Conservation (phyloP, 2,888 invertebrate genomes). For the Drosophila anceps region DNA sequence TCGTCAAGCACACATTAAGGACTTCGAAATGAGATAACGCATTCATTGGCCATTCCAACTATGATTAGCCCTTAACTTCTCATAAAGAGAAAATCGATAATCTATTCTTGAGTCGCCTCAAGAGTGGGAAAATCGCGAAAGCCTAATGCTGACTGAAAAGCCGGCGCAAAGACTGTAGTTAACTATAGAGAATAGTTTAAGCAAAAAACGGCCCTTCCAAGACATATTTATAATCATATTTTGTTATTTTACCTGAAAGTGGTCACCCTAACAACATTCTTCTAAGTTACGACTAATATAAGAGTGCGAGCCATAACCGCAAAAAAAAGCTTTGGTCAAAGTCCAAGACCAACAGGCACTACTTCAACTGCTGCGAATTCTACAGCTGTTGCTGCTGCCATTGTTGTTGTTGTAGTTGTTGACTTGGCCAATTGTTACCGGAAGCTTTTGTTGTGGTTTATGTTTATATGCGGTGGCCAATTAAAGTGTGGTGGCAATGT, state of each 20-base stretch:
- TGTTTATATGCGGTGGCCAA: conserved; percentile 41
- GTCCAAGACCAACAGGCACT: conserved; percentile 22
- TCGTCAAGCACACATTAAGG: no score
- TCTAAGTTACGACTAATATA: not conserved
- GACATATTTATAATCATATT: not conserved
- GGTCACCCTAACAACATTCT: not conserved
- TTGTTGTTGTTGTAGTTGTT: conserved; percentile 2
- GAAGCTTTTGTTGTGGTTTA: conserved; percentile 61
- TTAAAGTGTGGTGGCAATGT: conserved; percentile 59
- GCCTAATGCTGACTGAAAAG: not conserved
- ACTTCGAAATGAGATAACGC: not conserved
- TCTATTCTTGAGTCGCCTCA: not conserved
- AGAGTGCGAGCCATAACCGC: conserved; percentile 7
- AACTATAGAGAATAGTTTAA: not conserved
- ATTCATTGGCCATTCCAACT: not conserved
- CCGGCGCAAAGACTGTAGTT: not conserved
- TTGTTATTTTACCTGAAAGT: not conserved
- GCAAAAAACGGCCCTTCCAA: not conserved
- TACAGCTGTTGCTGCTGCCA: conserved; percentile 5
- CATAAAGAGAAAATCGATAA: not conserved
- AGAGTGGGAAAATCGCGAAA: not conserved
- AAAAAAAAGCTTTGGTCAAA: conserved; percentile 41
- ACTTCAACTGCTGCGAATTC: conserved; percentile 16
- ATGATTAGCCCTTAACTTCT: not conserved
- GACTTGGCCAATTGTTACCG: conserved; percentile 39